phyloP scores from a whole-genome alignment of 2,888 invertebrate genomes.

The Blastobasis adustella region DNA sequence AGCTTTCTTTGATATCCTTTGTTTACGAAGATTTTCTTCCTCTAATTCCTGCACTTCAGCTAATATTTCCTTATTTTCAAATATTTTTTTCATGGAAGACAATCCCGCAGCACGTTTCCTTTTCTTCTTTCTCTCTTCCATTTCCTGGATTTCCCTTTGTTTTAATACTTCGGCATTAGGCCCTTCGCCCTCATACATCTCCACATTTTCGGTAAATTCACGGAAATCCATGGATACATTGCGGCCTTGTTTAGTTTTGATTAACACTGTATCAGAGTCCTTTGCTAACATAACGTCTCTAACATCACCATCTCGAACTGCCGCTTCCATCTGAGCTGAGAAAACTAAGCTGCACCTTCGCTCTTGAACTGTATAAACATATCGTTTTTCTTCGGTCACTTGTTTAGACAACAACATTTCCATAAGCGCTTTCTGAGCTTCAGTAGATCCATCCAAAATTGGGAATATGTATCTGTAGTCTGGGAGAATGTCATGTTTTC shows the following conservation, averaged over 20 bases:
- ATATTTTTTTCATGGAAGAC: constrained; percentile 80
- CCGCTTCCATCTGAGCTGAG: constrained; percentile 82
- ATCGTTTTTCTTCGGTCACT: constrained; percentile 75
- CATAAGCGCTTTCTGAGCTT: constrained; percentile 77
- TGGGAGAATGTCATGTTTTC: constrained; percentile 79
- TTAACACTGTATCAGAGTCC: constrained; percentile 82
- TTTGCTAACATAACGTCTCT: constrained; percentile 85
- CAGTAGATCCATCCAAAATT: constrained; percentile 79
- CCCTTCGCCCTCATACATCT: constrained; percentile 82
- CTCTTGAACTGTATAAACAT: constrained; percentile 85
- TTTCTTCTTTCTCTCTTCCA: constrained; percentile 70
- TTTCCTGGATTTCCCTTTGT: constrained; percentile 74
- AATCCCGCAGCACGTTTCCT: constrained; percentile 78
- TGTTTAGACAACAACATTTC: constrained; percentile 77
- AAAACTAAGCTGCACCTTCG: constrained; percentile 84
- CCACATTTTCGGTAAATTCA: constrained; percentile 73
- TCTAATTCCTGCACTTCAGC: constrained; percentile 77
- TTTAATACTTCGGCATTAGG: constrained; percentile 78
- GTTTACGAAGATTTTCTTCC: constrained; percentile 65
- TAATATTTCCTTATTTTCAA: constrained; percentile 83
- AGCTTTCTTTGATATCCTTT: constrained; percentile 53
- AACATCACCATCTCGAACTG: constrained; percentile 85
- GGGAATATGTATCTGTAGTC: constrained; percentile 86
- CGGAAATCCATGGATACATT: constrained; percentile 83
- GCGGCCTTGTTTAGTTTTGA: constrained; percentile 82